Percentiles rank a stretch among this genome's conserved stretches.
These are phyloP conservation scores for Empidonax traillii DNA, from an alignment of 2,113 vertebrate genomes.

Conservation along the genomic window DNA sequence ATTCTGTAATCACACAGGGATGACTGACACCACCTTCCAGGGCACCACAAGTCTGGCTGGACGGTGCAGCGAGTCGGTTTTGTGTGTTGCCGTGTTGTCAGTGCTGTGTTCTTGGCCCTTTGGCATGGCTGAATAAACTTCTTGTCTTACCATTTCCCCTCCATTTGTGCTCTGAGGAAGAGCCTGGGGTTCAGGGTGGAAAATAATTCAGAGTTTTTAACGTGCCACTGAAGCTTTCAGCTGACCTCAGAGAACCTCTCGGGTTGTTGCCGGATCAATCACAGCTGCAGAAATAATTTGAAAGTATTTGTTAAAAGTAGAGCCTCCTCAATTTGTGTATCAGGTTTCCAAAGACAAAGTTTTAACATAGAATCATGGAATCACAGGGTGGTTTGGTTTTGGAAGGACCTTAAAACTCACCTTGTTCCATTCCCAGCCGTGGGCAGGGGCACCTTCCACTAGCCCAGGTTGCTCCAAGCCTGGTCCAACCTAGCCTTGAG, in stretches of 20 bases:
- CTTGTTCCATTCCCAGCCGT: background rate
- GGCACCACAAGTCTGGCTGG: background rate
- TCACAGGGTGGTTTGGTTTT: background rate
- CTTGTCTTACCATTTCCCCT: background rate
- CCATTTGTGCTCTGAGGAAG: background rate
- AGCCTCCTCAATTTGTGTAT: background rate
- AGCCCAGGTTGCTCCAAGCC: background rate
- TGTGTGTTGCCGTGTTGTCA: background rate
- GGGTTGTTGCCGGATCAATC: background rate
- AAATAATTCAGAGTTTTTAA: background rate
- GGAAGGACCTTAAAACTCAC: background rate
- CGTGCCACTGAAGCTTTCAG: background rate
- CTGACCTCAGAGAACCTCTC: background rate
- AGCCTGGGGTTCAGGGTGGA: background rate
- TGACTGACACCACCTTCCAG: background rate
- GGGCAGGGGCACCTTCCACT: background rate
- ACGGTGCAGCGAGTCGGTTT: background rate
- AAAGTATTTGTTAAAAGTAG: background rate
- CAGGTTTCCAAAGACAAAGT: background rate
- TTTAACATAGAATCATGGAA: background rate
- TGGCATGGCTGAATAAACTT: background rate
- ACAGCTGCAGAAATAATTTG: background rate
- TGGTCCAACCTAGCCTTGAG: background rate
- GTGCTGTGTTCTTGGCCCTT: background rate
- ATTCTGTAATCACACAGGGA: background rate